A percentile compares a stretch with the other conserved stretches of the same genome.
phyloP scores from a whole-genome alignment of 1,140 invertebrate genomes.

The Adelges cooleyi region DNA sequence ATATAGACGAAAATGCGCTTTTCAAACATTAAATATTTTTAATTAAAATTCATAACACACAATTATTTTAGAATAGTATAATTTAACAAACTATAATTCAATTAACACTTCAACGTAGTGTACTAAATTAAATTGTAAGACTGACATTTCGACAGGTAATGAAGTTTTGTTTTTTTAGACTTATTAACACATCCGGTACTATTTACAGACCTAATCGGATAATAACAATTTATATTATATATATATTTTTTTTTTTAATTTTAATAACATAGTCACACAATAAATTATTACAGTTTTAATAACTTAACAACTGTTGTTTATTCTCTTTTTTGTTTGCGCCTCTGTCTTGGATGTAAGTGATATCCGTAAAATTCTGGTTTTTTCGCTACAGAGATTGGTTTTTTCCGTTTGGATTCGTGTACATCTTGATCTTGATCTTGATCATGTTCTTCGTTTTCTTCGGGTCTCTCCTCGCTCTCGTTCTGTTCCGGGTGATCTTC shows the following conservation, averaged over 20 bases:
- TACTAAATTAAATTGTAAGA: too few relatives aligned
- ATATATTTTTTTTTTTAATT: background rate
- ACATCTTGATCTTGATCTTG: conserved; percentile 1
- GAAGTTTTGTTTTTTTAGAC: too few relatives aligned
- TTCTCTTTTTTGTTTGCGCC: background rate
- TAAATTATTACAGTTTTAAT: too few relatives aligned
- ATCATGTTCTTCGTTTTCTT: background rate
- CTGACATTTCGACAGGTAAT: too few relatives aligned
- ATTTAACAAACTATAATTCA: too few relatives aligned
- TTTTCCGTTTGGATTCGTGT: background rate
- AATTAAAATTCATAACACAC: too few relatives aligned
- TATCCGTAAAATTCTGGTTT: background rate
- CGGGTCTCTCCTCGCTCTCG: conserved; percentile 10
- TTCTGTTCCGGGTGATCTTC: background rate
- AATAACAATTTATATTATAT: background rate
- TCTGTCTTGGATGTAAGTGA: background rate
- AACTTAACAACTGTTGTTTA: too few relatives aligned
- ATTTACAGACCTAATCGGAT: background rate
- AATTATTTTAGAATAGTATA: too few relatives aligned
- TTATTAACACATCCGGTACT: too few relatives aligned
- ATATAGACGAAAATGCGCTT: too few relatives aligned
- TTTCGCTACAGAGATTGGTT: background rate
- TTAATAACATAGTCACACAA: conserved; percentile 5
- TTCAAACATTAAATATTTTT: too few relatives aligned
- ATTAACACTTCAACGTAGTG: too few relatives aligned